Base-by-base conservation (phyloP, 2,888 invertebrate genomes). In the Campoplex nolae region DNA sequence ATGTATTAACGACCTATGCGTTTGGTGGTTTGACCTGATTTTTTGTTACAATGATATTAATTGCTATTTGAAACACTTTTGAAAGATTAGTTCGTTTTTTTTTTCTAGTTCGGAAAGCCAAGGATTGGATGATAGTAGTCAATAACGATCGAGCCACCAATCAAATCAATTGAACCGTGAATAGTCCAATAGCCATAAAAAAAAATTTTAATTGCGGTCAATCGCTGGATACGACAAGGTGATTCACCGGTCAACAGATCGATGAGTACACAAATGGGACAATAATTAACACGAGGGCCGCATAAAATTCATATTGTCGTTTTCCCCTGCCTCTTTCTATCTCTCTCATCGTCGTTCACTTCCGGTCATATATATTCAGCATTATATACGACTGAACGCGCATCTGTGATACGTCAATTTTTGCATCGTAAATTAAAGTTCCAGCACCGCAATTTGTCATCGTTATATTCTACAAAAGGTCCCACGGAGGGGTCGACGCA, bases 341-440 rank as follows among this genome's bases (percentile, higher is more conserved):
- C 32, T 16, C 32, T 32, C 62, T 62, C 62, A 23, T 54, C 73
- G n/a, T 68, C 71, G 23, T 56, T n/a, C 35, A 32, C 11, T 67
- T 58, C 62, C 23, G 58, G 13, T 45, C 58, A 38, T 78, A 78
- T 83, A 75, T 75, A 68, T 78, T 42, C 58, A 56, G 16, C 62
- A 28, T 76, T 77, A 77, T 77, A 23, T 71, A 62, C 67, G 58
- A 38, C 32, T 48, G 75, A 82, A 78, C 76, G 83, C 62, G 32
- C 75, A 84, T 89, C 88, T 81, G 84, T 70, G 75, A 82, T 77
- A 75, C 87, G 89, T 89, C 89, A 89, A 89, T 89, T 89, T 89
- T 87, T 48, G 75, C 80, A 82, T 87, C 84, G 88, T 88, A 88
- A 87, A 89, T 89, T 89, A 89, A 81, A 85, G 58, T 75, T 51